Percentiles rank a stretch among this genome's conserved stretches.
Conservation (phyloP, 2,113 vertebrate species). For the Vimba vimba region DNA sequence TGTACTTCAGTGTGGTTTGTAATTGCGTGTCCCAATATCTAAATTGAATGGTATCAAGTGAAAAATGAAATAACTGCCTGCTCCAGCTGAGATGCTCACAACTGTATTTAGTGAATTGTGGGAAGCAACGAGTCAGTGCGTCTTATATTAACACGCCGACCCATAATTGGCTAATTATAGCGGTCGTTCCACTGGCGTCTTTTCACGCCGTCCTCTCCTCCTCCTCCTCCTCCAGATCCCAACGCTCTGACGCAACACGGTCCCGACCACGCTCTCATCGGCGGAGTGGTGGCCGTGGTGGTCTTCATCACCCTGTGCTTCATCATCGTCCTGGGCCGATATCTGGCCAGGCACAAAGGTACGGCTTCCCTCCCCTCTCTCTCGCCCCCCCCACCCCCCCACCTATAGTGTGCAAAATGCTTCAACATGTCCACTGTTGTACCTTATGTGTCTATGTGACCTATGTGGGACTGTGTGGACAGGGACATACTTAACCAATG, state of each 20-base stretch:
- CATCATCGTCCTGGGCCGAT: conserved; percentile 96
- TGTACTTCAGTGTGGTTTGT: neutral
- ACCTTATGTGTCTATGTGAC: conserved; percentile 59
- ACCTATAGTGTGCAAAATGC: conserved; percentile 54
- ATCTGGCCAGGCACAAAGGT: conserved; percentile 99
- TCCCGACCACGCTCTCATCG: conserved; percentile 95
- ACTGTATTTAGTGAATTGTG: conserved; percentile 22
- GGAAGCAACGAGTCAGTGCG: neutral
- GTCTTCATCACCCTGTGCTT: conserved; percentile 98
- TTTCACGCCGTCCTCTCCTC: neutral
- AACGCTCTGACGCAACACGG: conserved; percentile 89
- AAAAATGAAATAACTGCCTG: neutral
- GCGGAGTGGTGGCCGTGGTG: conserved; percentile 96
- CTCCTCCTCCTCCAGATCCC: conserved; percentile 82
- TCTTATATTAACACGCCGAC: conserved; percentile 25
- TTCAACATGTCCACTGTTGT: conserved; percentile 56
- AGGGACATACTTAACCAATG: conserved; percentile 99
- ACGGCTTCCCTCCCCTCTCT: conserved; percentile 58
- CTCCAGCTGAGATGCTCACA: conserved; percentile 4
- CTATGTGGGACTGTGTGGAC: conserved; percentile 57
- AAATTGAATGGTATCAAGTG: neutral
- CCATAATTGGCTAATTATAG: conserved; percentile 30
- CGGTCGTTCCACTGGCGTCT: neutral
- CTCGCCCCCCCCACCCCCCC: neutral
- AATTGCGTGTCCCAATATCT: neutral